These are phyloP conservation scores for Fabriciana adippe DNA, from an alignment of 2,888 invertebrate species.

Conservation along the genomic window DNA sequence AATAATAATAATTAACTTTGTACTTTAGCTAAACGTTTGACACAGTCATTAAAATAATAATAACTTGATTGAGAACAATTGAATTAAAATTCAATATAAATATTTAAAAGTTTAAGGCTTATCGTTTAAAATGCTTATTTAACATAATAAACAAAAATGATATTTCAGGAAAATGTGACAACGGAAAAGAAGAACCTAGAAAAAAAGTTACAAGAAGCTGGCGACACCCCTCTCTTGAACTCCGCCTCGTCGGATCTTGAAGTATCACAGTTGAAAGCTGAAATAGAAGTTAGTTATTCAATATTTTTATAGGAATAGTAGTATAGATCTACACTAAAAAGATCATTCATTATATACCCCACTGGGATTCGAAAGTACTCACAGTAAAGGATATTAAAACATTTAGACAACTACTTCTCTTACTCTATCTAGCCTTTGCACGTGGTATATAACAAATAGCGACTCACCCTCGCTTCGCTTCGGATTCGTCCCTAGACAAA, in stretches of 20 bases:
- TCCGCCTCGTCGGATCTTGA: conserved; percentile 91
- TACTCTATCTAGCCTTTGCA: too few relatives aligned
- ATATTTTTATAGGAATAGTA: background rate
- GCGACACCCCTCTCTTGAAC: conserved; percentile 84
- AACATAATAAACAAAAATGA: background rate
- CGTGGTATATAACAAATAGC: too few relatives aligned
- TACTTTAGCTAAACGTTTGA: background rate
- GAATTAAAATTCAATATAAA: conserved; percentile 8
- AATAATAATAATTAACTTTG: background rate
- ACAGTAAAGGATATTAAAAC: too few relatives aligned
- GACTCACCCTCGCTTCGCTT: too few relatives aligned
- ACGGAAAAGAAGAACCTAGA: conserved; percentile 92
- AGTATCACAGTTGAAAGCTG: conserved; percentile 90
- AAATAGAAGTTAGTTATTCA: conserved; percentile 86
- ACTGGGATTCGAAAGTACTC: too few relatives aligned
- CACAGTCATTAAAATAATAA: conserved; percentile 10
- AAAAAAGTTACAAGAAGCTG: conserved; percentile 89
- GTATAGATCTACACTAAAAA: background rate
- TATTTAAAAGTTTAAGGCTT: background rate
- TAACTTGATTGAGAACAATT: background rate
- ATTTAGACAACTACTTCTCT: too few relatives aligned
- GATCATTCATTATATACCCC: too few relatives aligned
- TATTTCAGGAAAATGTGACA: conserved; percentile 87
- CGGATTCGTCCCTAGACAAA: too few relatives aligned
- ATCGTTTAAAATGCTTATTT: background rate